phyloP scores from a whole-genome alignment of 1,140 invertebrate species.

The Nephotettix cincticeps region DNA sequence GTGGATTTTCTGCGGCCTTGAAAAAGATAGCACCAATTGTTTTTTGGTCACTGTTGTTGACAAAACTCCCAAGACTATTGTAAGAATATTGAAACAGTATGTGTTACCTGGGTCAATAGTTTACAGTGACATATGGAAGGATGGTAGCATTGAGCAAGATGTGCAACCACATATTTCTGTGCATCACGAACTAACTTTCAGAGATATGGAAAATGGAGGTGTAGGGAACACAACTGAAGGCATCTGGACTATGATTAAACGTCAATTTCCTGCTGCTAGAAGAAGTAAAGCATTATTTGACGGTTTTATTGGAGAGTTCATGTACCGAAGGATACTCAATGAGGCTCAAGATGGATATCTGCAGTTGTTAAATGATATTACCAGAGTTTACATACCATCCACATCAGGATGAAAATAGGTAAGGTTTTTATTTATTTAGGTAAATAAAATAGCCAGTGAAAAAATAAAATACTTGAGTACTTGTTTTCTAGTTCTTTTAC shows the following conservation, averaged over 20 bases:
- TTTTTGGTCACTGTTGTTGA: background rate
- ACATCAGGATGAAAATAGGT: background rate
- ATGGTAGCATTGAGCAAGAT: constrained; percentile 10
- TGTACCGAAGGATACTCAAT: constrained; percentile 19
- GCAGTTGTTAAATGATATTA: constrained; percentile 20
- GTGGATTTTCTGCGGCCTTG: constrained; percentile 19
- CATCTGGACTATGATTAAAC: constrained; percentile 21
- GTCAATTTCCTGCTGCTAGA: constrained; percentile 16
- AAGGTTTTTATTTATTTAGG: no score
- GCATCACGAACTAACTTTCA: constrained; percentile 20
- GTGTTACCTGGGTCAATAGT: constrained; percentile 10
- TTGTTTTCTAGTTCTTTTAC: no score
- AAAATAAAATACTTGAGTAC: no score
- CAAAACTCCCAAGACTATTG: constrained; percentile 12
- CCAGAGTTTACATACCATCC: background rate
- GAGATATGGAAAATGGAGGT: constrained; percentile 26
- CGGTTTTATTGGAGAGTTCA: constrained; percentile 20
- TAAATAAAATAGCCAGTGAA: no score
- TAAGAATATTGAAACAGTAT: constrained; percentile 4
- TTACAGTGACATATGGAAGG: constrained; percentile 25
- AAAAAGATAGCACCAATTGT: constrained; percentile 8
- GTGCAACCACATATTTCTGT: background rate
- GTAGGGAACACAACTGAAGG: constrained; percentile 22
- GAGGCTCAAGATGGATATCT: constrained; percentile 21
- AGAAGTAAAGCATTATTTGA: constrained; percentile 24